Percentiles rank a stretch among this genome's conserved stretches.
Evolutionary conservation across 2,888 invertebrate genomes (phyloP).

Genomic region (Pseudococcus viburni): DNA sequence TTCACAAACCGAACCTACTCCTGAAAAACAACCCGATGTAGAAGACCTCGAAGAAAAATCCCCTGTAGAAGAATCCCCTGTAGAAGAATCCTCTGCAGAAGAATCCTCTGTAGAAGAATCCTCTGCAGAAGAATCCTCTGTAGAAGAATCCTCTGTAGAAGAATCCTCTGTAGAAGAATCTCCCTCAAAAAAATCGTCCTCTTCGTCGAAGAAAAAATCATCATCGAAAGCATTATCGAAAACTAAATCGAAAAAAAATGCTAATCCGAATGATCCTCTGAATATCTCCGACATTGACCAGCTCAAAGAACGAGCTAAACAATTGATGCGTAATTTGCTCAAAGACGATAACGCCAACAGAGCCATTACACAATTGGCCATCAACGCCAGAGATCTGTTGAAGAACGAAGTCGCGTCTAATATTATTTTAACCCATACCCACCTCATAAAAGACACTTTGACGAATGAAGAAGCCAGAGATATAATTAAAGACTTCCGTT

Average conservation of each 20-base stretch:
- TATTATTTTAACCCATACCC: background rate
- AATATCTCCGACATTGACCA: background rate
- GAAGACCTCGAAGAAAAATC: background rate
- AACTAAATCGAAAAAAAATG: background rate
- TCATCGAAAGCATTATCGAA: background rate
- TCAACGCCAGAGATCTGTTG: background rate
- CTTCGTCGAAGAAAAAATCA: background rate
- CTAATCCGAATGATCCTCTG: background rate
- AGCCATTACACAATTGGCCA: background rate
- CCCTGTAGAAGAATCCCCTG: background rate
- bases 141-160: background rate
- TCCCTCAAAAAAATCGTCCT: background rate
- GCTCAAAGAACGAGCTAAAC: background rate
- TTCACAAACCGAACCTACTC: background rate
- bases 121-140: too few species aligned
- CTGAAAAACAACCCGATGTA: background rate
- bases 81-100: background rate
- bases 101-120: too few species aligned
- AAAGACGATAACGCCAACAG: background rate
- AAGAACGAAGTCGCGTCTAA: background rate
- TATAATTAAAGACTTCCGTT: background rate
- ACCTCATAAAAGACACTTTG: background rate
- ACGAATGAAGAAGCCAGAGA: background rate
- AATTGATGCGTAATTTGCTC: background rate
- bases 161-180: background rate